A percentile compares a stretch with the other conserved stretches of the same genome.
Conservation (phyloP, 53 echinoderm and acorn worm species). For the Temnopleurus reevesii region DNA sequence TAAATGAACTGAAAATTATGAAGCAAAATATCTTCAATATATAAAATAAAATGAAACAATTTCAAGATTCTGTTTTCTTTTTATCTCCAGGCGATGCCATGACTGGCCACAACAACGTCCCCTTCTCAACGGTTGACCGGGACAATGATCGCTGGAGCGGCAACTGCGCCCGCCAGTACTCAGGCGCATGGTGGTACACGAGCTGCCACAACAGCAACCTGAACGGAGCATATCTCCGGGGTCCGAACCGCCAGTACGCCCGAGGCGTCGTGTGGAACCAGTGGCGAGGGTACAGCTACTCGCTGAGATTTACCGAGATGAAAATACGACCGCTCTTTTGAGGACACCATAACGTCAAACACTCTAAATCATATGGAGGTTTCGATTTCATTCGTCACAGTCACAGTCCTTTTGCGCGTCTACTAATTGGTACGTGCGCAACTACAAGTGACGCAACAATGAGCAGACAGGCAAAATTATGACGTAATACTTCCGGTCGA, state of each 20-base stretch:
- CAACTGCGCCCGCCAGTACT: constrained; percentile 82
- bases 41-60: too few species aligned
- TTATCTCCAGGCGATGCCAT: constrained; percentile 70
- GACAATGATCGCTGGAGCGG: constrained; percentile 84
- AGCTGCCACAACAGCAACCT: constrained; percentile 81
- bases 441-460: too few species aligned
- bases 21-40: too few species aligned
- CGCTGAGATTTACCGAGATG: constrained; percentile 75
- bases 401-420: too few species aligned
- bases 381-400: too few species aligned
- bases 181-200: constrained; percentile 83
- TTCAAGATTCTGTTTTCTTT: too few species aligned
- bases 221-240: constrained; percentile 76
- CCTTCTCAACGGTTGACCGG: constrained; percentile 80
- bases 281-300: constrained; percentile 75
- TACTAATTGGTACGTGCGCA: too few species aligned
- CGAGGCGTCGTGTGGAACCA: constrained; percentile 80
- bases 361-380: too few species aligned
- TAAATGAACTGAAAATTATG: too few species aligned
- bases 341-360: constrained; percentile 12
- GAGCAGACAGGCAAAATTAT: too few species aligned
- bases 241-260: constrained; percentile 65
- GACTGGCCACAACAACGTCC: constrained; percentile 69
- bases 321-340: constrained; percentile 72
- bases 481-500: too few species aligned